Evolutionary conservation across 2,113 vertebrate species (phyloP), one percentile per base, ranked within the genome.

Genomic region (Epinephelus moara): DNA sequence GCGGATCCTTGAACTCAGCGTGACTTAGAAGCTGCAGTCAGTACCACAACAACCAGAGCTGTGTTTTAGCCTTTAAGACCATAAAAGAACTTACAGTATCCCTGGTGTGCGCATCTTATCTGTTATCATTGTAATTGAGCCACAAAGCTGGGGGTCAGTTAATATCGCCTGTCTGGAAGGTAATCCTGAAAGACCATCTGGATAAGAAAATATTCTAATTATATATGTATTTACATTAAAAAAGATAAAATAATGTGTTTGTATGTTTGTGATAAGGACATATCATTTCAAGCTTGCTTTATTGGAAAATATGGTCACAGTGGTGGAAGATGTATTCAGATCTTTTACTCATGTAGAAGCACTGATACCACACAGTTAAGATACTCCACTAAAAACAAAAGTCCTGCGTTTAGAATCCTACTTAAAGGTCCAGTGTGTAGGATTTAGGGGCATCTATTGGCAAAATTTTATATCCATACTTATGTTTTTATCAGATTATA

Each of bases 1-100:
- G 82, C 76, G 78, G 80, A 70, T 87, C 76, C 74, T 72, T 80
- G 75, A 90, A 68, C 82, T 84, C 53, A 61, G 76, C 37, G 5
- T 69, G 49, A 40, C 47, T 77, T 42, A 57, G 33, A 78, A 53
- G 40, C 64, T 73, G 71, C 47, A 60, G 56, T 75, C 56, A 75
- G 15, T 40, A 27, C 18, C 77, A 70, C 37, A 23, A 25, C 56
- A 70, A 62, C 61, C 70, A 72, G 55, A 62, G 74, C 62, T 66
- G 66, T 53, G 33, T 66, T 72, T 78, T 42, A 75, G 62, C 23
- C 27, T 71, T 71, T 40, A 67, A 70, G 53, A 56, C 50, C 27
- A 56, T 25, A 49, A 37, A 18, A 80, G 45, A 72, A 64, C 33
- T 70, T 73, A 10, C 27, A 73, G 62, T 69, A 23, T 23, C 40